These are phyloP conservation scores for Hydroisotoma schaefferi DNA, from an alignment of 2,888 invertebrate genomes.

Conservation along the genomic window DNA sequence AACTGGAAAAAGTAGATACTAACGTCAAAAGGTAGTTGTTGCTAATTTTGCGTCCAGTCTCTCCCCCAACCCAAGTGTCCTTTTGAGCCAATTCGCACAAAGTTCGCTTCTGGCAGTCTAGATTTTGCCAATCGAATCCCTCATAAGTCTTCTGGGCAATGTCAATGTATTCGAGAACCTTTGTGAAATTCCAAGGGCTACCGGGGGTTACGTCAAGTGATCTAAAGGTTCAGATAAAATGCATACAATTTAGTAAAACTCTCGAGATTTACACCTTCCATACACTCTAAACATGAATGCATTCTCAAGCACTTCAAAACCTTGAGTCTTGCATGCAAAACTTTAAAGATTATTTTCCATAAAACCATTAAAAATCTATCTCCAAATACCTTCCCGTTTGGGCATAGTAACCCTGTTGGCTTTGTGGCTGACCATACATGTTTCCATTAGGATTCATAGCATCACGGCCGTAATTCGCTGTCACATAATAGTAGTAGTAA, in stretches of 20 bases:
- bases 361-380: too few relatives aligned
- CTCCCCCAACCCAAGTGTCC: conserved; percentile 42
- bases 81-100: conserved; percentile 47
- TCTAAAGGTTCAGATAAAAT: conserved; percentile 22
- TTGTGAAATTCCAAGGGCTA: conserved; percentile 41
- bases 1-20: conserved; percentile 11
- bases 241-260: neutral
- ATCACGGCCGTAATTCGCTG: neutral
- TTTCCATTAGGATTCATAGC: conserved; percentile 13
- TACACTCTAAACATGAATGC: too few relatives aligned
- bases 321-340: too few relatives aligned
- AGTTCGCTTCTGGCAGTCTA: conserved; percentile 48
- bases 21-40: conserved; percentile 38
- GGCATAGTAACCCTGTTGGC: conserved; percentile 3
- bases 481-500: conserved; percentile 41
- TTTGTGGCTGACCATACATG: conserved; percentile 11
- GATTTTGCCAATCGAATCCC: conserved; percentile 48
- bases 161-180: conserved; percentile 47
- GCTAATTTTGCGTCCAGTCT: conserved; percentile 48
- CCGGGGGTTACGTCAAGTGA: conserved; percentile 29
- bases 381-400: conserved; percentile 37
- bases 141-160: conserved; percentile 48
- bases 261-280: too few relatives aligned
- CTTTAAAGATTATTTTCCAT: too few relatives aligned
- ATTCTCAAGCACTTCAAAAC: too few relatives aligned